A percentile compares a stretch with the other conserved stretches of the same genome.
Conservation (phyloP, 2,888 invertebrate genomes). For the Temnothorax unifasciatus region DNA sequence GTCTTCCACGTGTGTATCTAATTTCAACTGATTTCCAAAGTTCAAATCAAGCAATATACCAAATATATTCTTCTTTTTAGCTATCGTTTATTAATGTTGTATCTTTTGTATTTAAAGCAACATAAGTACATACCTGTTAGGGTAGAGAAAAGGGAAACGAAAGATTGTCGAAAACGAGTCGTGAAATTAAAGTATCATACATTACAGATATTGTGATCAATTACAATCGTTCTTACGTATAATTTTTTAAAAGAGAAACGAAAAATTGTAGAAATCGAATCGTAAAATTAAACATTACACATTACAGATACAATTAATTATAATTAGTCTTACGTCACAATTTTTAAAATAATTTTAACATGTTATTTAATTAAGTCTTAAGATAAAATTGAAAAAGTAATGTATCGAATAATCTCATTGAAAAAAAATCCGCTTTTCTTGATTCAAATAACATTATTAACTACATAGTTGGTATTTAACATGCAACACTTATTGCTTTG, state of each 20-base stretch:
- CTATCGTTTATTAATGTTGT: neutral
- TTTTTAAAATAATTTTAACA: neutral
- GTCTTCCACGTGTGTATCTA: neutral
- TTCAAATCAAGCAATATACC: neutral
- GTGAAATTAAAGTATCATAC: neutral
- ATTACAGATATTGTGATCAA: slow-evolving; percentile 6
- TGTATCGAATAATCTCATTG: neutral
- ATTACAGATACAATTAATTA: slow-evolving; percentile 1
- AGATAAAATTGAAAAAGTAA: neutral
- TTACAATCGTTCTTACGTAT: neutral
- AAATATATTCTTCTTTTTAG: neutral
- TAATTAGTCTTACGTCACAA: neutral
- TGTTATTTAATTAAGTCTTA: neutral
- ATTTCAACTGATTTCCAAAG: slow-evolving; percentile 3
- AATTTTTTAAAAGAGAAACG: neutral
- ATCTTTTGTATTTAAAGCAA: slow-evolving; percentile 8
- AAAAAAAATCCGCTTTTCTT: neutral
- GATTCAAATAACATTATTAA: neutral
- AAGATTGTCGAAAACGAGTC: neutral
- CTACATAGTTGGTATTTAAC: neutral
- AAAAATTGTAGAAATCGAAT: neutral
- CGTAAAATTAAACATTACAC: neutral
- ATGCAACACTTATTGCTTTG: neutral
- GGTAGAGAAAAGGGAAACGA: neutral
- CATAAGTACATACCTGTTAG: neutral